Evolutionary conservation across 2,888 invertebrate species (phyloP).

Genomic region (Cerastis rubricosa): DNA sequence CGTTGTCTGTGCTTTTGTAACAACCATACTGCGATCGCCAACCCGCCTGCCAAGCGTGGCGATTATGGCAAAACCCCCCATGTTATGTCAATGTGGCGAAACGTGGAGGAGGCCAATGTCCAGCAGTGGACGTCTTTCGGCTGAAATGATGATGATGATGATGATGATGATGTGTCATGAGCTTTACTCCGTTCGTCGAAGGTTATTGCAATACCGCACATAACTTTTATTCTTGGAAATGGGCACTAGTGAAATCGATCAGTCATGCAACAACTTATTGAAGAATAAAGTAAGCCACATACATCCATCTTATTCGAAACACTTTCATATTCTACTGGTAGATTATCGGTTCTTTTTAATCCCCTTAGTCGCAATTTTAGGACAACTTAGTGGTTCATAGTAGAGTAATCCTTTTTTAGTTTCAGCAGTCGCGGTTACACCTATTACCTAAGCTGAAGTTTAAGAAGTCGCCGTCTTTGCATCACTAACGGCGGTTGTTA

Average conservation of each 20-base stretch:
- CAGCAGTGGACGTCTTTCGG: no score
- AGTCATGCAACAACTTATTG: neutral
- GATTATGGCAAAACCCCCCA: no score
- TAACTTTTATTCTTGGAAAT: neutral
- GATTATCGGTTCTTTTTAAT: neutral
- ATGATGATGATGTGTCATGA: no score
- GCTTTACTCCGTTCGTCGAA: neutral
- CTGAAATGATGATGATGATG: no score
- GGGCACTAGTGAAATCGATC: no score
- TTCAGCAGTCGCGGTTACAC: neutral
- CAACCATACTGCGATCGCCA: no score
- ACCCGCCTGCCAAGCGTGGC: no score
- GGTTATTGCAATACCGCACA: neutral
- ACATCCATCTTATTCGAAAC: neutral
- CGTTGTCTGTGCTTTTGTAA: no score
- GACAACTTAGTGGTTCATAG: neutral
- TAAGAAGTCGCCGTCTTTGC: neutral
- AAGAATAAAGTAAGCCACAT: neutral
- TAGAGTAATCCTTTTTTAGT: neutral
- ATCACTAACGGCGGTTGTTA: neutral
- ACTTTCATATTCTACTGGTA: neutral
- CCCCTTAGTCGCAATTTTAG: neutral
- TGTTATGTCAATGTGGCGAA: no score
- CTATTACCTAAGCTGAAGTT: neutral
- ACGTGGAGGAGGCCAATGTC: no score